Evolutionary conservation across 2,797 vertebrate genomes (phyloP).

Genomic region (Naso thynnoides): DNA sequence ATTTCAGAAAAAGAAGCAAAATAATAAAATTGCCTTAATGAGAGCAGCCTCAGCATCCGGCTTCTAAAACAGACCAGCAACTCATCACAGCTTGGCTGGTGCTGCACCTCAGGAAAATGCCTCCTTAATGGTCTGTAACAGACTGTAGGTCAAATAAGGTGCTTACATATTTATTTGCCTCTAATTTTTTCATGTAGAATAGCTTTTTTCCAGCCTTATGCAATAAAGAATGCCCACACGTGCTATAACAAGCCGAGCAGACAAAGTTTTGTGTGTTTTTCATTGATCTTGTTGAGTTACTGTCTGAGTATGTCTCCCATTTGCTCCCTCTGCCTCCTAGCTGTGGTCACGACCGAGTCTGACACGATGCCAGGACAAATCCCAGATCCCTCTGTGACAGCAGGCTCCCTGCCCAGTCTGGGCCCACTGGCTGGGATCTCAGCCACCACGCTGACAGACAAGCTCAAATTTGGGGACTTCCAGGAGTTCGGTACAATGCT

Average conservation of each 20-base stretch:
- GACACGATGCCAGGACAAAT: conserved; percentile 98
- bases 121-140: conserved; percentile 14
- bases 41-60: conserved; percentile 59
- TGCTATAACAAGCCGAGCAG: conserved; percentile 9
- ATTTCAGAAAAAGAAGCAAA: conserved; percentile 61
- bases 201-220: neutral
- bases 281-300: conserved; percentile 40
- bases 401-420: conserved; percentile 91
- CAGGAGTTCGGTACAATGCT: conserved; percentile 93
- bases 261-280: conserved; percentile 14
- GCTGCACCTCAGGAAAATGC: conserved; percentile 46
- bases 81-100: conserved; percentile 56
- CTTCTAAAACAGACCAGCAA: conserved; percentile 62
- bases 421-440: conserved; percentile 92
- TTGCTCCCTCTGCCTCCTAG: conserved; percentile 65
- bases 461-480: conserved; percentile 92
- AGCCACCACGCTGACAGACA: conserved; percentile 90
- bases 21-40: conserved; percentile 57
- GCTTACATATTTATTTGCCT: conserved; percentile 14
- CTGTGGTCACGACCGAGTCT: conserved; percentile 85
- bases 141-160: conserved; percentile 34
- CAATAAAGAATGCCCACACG: conserved; percentile 1
- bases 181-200: conserved; percentile 25
- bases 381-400: conserved; percentile 94
- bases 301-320: conserved; percentile 46